Evolutionary conservation across 2,888 invertebrate species (phyloP).

Genomic region (Prenolepis imparis): DNA sequence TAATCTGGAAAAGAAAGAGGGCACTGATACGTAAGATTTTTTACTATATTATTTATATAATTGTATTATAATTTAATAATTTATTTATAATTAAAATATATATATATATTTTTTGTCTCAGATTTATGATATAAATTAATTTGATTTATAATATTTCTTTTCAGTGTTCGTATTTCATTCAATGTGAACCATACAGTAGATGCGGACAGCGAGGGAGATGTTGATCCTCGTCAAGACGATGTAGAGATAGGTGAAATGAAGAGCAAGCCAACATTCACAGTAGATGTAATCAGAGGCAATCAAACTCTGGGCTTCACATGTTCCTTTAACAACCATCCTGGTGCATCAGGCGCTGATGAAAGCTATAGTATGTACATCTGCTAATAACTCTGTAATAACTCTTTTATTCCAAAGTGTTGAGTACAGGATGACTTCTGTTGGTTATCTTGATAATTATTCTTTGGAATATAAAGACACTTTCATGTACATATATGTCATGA

Average conservation of each 20-base stretch:
- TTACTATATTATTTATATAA: not conserved
- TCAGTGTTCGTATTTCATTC: slow-evolving; percentile 92
- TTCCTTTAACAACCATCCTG: slow-evolving; percentile 91
- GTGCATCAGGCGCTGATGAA: slow-evolving; percentile 89
- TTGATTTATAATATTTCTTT: slow-evolving; percentile 68
- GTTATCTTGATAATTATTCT: slow-evolving; percentile 77
- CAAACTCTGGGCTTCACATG: slow-evolving; percentile 95
- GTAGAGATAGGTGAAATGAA: slow-evolving; percentile 94
- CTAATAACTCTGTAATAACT: not conserved
- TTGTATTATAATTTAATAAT: no score
- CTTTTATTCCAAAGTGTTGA: slow-evolving; percentile 77
- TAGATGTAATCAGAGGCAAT: slow-evolving; percentile 93
- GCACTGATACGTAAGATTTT: slow-evolving; percentile 90
- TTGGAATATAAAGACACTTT: slow-evolving; percentile 78
- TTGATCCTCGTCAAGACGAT: slow-evolving; percentile 89
- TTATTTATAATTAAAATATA: no score
- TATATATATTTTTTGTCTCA: not conserved
- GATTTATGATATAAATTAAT: not conserved
- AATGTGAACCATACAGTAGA: slow-evolving; percentile 99
- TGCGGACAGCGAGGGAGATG: slow-evolving; percentile 90
- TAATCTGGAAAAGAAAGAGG: slow-evolving; percentile 91
- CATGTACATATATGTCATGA: slow-evolving; percentile 36
- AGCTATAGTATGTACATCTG: slow-evolving; percentile 89
- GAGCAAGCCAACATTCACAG: slow-evolving; percentile 96
- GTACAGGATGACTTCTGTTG: slow-evolving; percentile 73